Evolutionary conservation across 2,113 vertebrate genomes (phyloP), one percentile per base, ranked within the genome.

Genomic region (Xyrauchen texanus): DNA sequence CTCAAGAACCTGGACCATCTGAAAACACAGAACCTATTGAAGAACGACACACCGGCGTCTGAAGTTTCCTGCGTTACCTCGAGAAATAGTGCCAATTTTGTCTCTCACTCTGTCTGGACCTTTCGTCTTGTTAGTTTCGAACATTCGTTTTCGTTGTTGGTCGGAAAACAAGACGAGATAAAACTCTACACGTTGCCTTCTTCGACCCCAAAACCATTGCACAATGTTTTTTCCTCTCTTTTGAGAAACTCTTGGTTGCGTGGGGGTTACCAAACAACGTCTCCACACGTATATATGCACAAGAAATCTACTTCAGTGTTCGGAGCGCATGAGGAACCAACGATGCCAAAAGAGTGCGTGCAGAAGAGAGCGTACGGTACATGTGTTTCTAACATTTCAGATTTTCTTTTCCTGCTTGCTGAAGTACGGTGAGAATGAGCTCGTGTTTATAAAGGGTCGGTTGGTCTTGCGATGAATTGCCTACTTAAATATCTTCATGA

Each of bases 131-230:
- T 58, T 58, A 49, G 83, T 87, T 87, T 77, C 62, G 83, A 80
- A 80, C 68, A 79, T 15, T 79, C 83, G 45, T 76, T 67, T 69
- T 49, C 7, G 16, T 83, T 74, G 84, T 88, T 70, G 15, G 64
- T 78, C 53, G 55, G 69, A 46, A 78, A 63, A 63, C 76, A 8
- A 63, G 42, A 13, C 9, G 10, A 42, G 0, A 47, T n/a, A 60
- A 62, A 53, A 90, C 86, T 34, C 21, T 87, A 88, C 82, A 82
- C 87, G 89, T 90, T 92, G 91, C 90, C 90, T 90, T 92, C 87
- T 89, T 87, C 88, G 87, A 92, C 87, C 89, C 91, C 69, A 77
- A 90, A 68, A 88, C 86, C 88, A 90, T 92, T 89, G 91, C 92
- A 93, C 92, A 92, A 92, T 80, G 87, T 82, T 86, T 85, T 82